Conservation (phyloP, 2,113 vertebrate genomes). For the Talpa occidentalis region DNA sequence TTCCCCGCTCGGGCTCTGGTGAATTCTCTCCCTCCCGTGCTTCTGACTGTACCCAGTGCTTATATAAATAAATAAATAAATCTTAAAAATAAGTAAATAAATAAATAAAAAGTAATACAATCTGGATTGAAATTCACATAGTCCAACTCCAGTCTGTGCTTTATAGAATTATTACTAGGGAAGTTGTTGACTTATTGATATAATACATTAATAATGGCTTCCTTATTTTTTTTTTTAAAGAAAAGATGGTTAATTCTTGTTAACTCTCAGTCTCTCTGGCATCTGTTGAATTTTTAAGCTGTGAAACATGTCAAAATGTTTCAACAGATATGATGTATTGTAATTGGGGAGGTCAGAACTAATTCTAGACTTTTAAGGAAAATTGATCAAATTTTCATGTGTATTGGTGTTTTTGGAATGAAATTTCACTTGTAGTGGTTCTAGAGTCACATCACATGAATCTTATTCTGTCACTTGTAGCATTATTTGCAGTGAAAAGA, state of each 20-base stretch:
- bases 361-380: not conserved
- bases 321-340: not conserved
- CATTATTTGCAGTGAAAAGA: not conserved
- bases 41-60: too few relatives aligned
- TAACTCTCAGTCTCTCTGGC: not conserved
- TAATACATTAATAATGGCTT: too few relatives aligned
- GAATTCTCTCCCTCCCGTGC: too few relatives aligned
- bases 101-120: not conserved
- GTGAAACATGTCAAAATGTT: not conserved
- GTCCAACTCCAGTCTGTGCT: not conserved
- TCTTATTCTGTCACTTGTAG: not conserved
- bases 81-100: too few relatives aligned
- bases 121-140: not conserved
- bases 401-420: not conserved
- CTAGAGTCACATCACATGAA: not conserved
- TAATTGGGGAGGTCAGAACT: not conserved
- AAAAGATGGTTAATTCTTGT: not conserved
- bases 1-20: too few relatives aligned
- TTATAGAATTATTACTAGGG: not conserved
- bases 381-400: not conserved
- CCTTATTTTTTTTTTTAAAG: too few relatives aligned
- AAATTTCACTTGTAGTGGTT: not conserved
- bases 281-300: not conserved
- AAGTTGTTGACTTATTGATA: not conserved
- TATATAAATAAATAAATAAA: too few relatives aligned